A percentile compares a stretch with the other conserved stretches of the same genome.
Evolutionary conservation across 2,888 invertebrate genomes (phyloP).

Genomic region (Rhagonycha lutea): DNA sequence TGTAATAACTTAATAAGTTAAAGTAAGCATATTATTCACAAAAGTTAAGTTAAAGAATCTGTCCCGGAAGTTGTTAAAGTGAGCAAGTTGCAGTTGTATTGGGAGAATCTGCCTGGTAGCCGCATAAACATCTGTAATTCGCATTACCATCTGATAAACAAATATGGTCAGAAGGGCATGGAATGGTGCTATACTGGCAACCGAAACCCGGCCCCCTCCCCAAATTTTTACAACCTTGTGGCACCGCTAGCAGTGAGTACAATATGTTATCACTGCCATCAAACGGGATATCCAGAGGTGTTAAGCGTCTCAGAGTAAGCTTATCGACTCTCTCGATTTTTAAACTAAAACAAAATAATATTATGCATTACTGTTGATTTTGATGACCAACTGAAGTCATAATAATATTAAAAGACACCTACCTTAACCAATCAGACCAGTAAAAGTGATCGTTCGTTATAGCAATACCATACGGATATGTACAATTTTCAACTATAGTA

Average conservation of each 20-base stretch:
- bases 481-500: conserved; percentile 76
- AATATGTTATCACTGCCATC: too few relatives aligned
- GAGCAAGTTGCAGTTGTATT: conserved; percentile 42
- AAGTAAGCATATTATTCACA: too few relatives aligned
- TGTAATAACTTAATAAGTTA: too few relatives aligned
- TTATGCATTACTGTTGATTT: not conserved
- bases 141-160: conserved; percentile 86
- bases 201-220: too few relatives aligned
- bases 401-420: conserved; percentile 53
- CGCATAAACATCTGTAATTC: conserved; percentile 72
- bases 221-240: conserved; percentile 75
- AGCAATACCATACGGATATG: conserved; percentile 92
- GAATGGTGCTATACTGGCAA: conserved; percentile 80
- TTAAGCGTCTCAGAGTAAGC: conserved; percentile 59
- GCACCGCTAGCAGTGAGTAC: conserved; percentile 82
- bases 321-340: conserved; percentile 78
- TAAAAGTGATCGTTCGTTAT: conserved; percentile 82
- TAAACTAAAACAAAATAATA: conserved; percentile 62
- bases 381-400: not conserved
- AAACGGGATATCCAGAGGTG: conserved; percentile 72
- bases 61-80: not conserved
- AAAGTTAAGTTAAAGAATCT: too few relatives aligned
- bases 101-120: conserved; percentile 51
- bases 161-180: conserved; percentile 75
- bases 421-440: conserved; percentile 99